A percentile compares a stretch with the other conserved stretches of the same genome.
Conservation (phyloP, 2,797 vertebrate species). For the Alosa sapidissima region DNA sequence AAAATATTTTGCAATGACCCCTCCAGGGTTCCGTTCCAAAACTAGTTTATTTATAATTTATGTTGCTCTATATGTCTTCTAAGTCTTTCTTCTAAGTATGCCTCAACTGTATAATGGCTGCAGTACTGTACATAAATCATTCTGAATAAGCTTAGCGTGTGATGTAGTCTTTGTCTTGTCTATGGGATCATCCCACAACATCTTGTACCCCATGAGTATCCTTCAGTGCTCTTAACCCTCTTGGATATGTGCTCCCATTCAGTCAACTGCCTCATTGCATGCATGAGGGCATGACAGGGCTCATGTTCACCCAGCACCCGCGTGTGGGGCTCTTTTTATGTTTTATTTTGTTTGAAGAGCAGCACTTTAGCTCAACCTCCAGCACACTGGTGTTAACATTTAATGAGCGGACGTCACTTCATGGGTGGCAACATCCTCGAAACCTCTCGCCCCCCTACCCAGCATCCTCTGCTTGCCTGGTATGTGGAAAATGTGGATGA, state of each 20-base stretch:
- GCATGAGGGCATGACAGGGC: neutral
- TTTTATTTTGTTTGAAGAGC: slow-evolving; percentile 52
- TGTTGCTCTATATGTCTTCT: too few relatives aligned
- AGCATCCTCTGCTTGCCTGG: too few relatives aligned
- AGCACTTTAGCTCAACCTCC: slow-evolving; percentile 37
- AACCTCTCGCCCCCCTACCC: slow-evolving; percentile 55
- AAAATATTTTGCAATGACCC: too few relatives aligned
- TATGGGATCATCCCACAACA: neutral
- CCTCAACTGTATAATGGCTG: neutral
- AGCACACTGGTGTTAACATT: slow-evolving; percentile 64
- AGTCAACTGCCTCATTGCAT: neutral
- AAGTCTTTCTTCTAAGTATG: neutral
- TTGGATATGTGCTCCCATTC: neutral
- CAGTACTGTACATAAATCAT: neutral
- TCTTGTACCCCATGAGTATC: neutral
- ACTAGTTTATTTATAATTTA: too few relatives aligned
- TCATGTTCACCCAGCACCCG: neutral
- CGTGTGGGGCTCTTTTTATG: neutral
- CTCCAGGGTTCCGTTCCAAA: too few relatives aligned
- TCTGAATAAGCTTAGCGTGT: neutral
- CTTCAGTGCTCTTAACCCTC: neutral
- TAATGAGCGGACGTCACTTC: slow-evolving; percentile 64
- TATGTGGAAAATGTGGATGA: neutral
- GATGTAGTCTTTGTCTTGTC: neutral
- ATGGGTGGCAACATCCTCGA: slow-evolving; percentile 58